Evolutionary conservation across 2,888 invertebrate genomes (phyloP).

Genomic region (Heliconius ethilla): DNA sequence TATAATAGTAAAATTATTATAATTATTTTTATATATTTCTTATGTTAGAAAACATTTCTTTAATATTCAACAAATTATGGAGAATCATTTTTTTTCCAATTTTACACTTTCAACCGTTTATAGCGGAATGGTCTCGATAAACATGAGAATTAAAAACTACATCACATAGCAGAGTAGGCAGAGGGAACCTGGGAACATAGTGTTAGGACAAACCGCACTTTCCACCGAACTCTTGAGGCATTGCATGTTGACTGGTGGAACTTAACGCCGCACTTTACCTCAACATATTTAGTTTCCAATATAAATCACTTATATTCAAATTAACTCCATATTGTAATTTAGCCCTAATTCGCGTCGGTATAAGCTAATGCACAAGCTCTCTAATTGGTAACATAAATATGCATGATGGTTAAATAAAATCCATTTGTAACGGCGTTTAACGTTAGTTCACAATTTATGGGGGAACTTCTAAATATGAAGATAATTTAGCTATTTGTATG

Average conservation of each 20-base stretch:
- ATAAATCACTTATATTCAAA: not conserved
- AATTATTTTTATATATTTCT: not conserved
- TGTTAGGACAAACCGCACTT: too few species aligned
- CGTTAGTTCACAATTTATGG: conserved; percentile 31
- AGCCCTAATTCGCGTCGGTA: not conserved
- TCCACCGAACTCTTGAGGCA: too few species aligned
- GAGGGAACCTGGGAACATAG: too few species aligned
- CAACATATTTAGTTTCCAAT: not conserved
- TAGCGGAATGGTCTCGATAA: too few species aligned
- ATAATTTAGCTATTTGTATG: conserved; percentile 23
- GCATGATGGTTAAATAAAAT: conserved; percentile 36
- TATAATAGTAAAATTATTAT: not conserved
- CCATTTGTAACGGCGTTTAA: conserved; percentile 35
- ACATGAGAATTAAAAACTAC: too few species aligned
- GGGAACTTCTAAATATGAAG: conserved; percentile 31
- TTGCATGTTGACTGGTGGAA: too few species aligned
- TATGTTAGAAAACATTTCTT: not conserved
- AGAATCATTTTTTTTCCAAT: too few species aligned
- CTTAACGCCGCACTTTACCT: not conserved
- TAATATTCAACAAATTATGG: not conserved
- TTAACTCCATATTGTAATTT: not conserved
- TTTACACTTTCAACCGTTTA: too few species aligned
- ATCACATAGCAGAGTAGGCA: too few species aligned
- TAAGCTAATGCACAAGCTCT: conserved; percentile 24
- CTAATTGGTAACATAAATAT: conserved; percentile 39